Conservation (phyloP, 2,888 invertebrate species). For the Limnephilus auricula region DNA sequence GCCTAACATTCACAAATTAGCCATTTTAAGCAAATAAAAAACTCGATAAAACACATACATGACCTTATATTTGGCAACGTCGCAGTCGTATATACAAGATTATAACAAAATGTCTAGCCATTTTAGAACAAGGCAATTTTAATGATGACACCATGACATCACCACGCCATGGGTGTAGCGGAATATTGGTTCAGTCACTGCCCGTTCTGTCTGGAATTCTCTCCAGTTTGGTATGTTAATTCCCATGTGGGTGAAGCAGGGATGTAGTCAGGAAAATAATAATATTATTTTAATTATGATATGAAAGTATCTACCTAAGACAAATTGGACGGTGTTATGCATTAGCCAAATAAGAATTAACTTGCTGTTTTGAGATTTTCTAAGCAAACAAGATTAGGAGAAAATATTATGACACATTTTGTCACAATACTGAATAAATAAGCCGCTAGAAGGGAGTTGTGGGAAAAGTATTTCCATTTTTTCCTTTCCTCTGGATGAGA, state of each 20-base stretch:
- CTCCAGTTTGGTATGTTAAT: conserved; percentile 35
- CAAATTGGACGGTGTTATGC: too few relatives aligned
- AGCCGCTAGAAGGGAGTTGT: too few relatives aligned
- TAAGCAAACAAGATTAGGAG: too few relatives aligned
- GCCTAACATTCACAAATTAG: too few relatives aligned
- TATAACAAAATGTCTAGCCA: conserved; percentile 23
- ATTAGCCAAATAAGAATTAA: background rate
- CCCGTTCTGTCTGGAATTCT: background rate
- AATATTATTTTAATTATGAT: background rate
- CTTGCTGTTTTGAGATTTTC: background rate
- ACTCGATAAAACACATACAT: background rate
- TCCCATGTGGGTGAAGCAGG: conserved; percentile 37
- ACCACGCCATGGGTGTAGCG: conserved; percentile 28
- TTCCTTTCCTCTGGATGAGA: too few relatives aligned
- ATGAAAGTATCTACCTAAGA: background rate
- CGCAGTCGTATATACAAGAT: background rate
- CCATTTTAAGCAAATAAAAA: too few relatives aligned
- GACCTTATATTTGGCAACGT: conserved; percentile 19
- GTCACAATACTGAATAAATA: too few relatives aligned
- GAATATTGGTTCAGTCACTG: background rate
- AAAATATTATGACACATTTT: too few relatives aligned
- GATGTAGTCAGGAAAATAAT: background rate
- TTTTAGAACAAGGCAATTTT: background rate
- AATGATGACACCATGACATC: conserved; percentile 39
- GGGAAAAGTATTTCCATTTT: too few relatives aligned